Evolutionary conservation across 1,140 invertebrate species (phyloP), one percentile per base, ranked within the genome.

Genomic region (Bradysia coprophila): DNA sequence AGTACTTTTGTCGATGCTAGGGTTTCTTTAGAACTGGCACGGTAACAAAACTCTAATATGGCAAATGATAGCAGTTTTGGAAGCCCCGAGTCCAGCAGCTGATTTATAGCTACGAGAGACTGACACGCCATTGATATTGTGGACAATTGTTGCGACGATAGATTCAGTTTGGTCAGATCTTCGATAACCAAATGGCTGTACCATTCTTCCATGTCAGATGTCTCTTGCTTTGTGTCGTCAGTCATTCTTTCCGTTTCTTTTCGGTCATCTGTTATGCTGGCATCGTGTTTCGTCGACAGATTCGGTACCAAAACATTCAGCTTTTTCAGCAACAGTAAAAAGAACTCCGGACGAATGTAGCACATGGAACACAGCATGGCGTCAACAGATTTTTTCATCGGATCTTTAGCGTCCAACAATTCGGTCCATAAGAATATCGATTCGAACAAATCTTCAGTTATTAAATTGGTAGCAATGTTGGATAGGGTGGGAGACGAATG

Each of bases 341-440:
- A 90, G 18, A 84, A 63, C 36, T 76, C 72, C 0, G 85, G 78
- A 45, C 76, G 71, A 21, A 88, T 81, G 55, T 78, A 81, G 55
- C 86, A 92, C 46, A 89, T 68, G 1, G 85, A 78, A 53, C 87
- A 92, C 11, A 93, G 58, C 4, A 88, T 69, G 49, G 76, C 68
- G 65, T 75, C 50, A 48, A 63, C 56, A 42, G 85, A 72, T 52
- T 76, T 74, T 63, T 91, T 92, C 32, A 91, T 60, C 1, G 78
- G 70, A 20, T 73, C 72, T 32, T 73, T 68, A 9, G 71, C 69
- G 34, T 71, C 68, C 34, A 84, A 63, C 4, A 67, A 61, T 15
- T 72, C 65, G 6, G 81, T 76, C 78, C 87, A 86, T n/a, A 74
- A 67, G 53, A 78, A 86, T 6, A 90, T 59, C 1, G 71, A 65